A percentile compares a stretch with the other conserved stretches of the same genome.
These are phyloP conservation scores for Dasypus novemcinctus DNA, from an alignment of 2,113 vertebrate genomes.

Conservation along the genomic window DNA sequence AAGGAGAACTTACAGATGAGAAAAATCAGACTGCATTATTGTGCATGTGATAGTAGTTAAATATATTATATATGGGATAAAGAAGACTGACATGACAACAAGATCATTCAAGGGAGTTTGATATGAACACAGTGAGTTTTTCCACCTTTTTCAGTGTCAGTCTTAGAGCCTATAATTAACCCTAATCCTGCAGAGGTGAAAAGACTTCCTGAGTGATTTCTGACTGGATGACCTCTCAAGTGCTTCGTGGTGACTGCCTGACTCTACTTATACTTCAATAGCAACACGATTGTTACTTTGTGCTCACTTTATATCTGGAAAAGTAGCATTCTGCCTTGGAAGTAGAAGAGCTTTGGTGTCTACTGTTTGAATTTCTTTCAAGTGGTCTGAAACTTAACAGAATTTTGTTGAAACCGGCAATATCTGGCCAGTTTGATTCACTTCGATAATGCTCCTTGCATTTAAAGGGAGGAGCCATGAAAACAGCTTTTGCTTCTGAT, in stretches of 20 bases:
- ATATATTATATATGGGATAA: not conserved
- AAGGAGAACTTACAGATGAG: not conserved
- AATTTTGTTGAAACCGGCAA: conserved; percentile 55
- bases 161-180: conserved; percentile 49
- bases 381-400: conserved; percentile 44
- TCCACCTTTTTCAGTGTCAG: not conserved
- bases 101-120: not conserved
- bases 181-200: conserved; percentile 5
- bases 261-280: conserved; percentile 30
- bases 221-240: conserved; percentile 49
- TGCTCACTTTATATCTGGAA: conserved; percentile 33
- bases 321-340: conserved; percentile 3
- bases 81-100: not conserved
- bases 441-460: conserved; percentile 16
- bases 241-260: conserved; percentile 44
- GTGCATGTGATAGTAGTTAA: not conserved
- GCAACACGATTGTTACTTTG: conserved; percentile 45
- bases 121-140: not conserved
- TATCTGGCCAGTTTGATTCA: not conserved
- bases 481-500: conserved; percentile 48
- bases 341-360: conserved; percentile 39
- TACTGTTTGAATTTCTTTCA: conserved; percentile 53
- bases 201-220: conserved; percentile 60
- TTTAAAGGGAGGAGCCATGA: conserved; percentile 17
- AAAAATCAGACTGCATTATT: not conserved